Evolutionary conservation across 37 sponge, comb jelly and placozoan species (phyloP).

Genomic region (Agelas oroides): DNA sequence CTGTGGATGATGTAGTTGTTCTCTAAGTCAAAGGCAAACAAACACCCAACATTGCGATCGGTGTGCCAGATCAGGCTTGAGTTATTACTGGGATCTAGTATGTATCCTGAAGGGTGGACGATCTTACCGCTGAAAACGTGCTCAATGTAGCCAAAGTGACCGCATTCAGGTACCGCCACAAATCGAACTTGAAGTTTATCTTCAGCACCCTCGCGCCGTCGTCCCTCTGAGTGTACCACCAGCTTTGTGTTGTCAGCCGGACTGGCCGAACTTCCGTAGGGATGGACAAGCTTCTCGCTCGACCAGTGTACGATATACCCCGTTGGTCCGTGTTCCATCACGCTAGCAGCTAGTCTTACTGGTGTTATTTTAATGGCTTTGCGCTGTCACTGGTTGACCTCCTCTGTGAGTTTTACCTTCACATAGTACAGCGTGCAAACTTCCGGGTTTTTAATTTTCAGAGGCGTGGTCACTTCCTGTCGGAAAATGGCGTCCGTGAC

Average conservation of each 20-base stretch:
- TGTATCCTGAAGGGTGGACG: neutral
- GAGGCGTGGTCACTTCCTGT: no score
- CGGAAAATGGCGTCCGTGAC: no score
- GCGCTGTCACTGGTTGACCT: no score
- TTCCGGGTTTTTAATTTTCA: no score
- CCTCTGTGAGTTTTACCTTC: no score
- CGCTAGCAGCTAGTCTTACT: no score
- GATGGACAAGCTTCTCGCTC: constrained; percentile 7
- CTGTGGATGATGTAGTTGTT: neutral
- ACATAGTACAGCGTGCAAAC: no score
- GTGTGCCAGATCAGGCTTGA: neutral
- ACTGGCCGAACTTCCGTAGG: neutral
- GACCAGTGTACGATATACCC: neutral
- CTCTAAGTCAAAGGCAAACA: neutral
- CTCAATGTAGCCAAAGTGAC: constrained; percentile 7
- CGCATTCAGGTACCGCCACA: neutral
- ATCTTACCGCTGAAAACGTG: constrained; percentile 8
- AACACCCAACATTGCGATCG: neutral
- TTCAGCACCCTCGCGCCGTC: neutral
- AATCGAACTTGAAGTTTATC: neutral
- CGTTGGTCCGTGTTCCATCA: neutral
- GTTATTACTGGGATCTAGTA: neutral
- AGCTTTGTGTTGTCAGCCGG: neutral
- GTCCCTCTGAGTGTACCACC: neutral
- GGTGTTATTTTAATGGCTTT: no score